Evolutionary conservation across 2,888 invertebrate genomes (phyloP), one percentile per base, ranked within the genome.

Genomic region (Adelognathus sp.): DNA sequence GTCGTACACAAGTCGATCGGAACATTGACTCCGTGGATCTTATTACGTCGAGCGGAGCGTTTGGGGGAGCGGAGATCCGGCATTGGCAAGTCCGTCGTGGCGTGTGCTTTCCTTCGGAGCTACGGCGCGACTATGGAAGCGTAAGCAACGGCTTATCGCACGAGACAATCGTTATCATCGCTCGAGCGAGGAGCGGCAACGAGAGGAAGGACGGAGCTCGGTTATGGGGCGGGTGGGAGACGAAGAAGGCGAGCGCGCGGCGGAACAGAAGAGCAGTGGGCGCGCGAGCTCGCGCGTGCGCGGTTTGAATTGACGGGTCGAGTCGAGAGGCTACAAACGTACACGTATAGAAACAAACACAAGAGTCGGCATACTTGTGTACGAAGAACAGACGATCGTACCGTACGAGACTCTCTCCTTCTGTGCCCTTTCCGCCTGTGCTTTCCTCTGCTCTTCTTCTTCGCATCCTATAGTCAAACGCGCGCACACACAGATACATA

Each of bases 141-240:
- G 60, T 18, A 18, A 60, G 70, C 58, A 39, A 50, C 52, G 75
- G 79, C 75, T 79, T 79, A 79, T 79, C 79, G 61, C 66, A 46
- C 60, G 75, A 67, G 66, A 79, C 71, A 75, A 79, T 79, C 75
- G 79, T 79, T 79, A 79, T 79, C 79, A 67, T 75, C 71, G 79
- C 60, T 56, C 52, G 50, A 24, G 50, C 70, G 60, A 44, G 70
- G 36, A 54, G 46, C n/a, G n/a, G n/a, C 44, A 58, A 60, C 29
- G 54, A 36, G 58, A 61, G 66, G 29, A 54, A 61, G 72, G 50
- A 66, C 66, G 52, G 74, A 29, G 31, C n/a, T n/a, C n/a, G n/a
- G n/a, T n/a, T 24, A n/a, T 11, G 21, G 11, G 11, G 46, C 11
- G 21, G 11, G 21, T 24, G n/a, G 50, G 54, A 54, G 60, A 46